Evolutionary conservation across 2,113 vertebrate species (phyloP).

Genomic region (Tor tambroides): DNA sequence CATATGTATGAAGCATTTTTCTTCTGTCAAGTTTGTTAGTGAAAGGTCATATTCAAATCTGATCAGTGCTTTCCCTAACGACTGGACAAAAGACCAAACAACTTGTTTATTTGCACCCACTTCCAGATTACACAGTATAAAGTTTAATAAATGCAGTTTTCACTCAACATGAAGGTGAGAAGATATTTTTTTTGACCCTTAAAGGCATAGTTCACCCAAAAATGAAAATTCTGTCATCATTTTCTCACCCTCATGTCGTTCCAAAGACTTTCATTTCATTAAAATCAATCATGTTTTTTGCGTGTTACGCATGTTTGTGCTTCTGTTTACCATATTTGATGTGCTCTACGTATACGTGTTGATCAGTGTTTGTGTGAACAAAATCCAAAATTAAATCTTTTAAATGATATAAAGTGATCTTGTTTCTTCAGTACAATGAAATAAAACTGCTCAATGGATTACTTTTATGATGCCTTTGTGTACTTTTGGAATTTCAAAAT

Average conservation of each 20-base stretch:
- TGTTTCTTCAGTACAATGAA: not conserved
- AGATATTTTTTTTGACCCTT: not conserved
- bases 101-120: not conserved
- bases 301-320: not conserved
- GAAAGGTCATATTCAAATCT: conserved; percentile 37
- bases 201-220: not conserved
- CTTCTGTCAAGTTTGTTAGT: conserved; percentile 29
- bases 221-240: not conserved
- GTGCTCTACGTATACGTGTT: not conserved
- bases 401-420: not conserved
- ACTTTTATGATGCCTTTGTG: not conserved
- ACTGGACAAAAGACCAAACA: conserved; percentile 20
- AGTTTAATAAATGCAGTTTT: not conserved
- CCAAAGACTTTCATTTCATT: not conserved
- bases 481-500: not conserved
- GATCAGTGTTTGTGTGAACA: no score
- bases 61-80: not conserved
- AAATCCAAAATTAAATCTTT: not conserved
- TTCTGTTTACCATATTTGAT: not conserved
- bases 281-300: not conserved
- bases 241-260: not conserved
- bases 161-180: not conserved
- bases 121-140: not conserved
- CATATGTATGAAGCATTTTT: not conserved
- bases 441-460: not conserved